Base-by-base conservation (phyloP, 2,797 vertebrate genomes). In the Cheirogaleus major region DNA sequence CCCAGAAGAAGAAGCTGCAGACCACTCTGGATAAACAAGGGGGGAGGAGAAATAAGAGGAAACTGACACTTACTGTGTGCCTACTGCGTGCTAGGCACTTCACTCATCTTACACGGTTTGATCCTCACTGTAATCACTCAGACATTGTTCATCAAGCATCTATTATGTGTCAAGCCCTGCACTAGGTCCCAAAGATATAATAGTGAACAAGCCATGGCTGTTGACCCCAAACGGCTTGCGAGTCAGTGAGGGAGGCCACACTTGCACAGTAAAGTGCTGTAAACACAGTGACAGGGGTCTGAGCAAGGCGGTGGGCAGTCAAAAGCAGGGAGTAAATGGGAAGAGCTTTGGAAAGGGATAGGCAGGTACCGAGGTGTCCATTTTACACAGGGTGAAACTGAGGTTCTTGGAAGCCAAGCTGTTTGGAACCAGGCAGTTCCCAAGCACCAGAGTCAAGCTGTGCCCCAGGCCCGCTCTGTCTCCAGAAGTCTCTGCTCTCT, bases 401-500 rank as follows among this genome's bases (percentile, higher is more conserved):
- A 89, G 59, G 63, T 15, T 78, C 82, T 25, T 25, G 27, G 27
- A 79, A 76, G 17, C 23, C 8, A 13, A 30, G 73, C 78, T 23
- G 14, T 25, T 18, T 45, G 76, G 25, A 79, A n/a, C 76, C 48
- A 18, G 4, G 9, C 30, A 23, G 4, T 41, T 55, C 8, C 30
- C 35, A 72, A 84, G 45, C 12, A 43, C 25, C 83, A 14, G 30
- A 80, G 65, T 5, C 12, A 78, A 52, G 41, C 50, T 41, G 55
- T 72, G 32, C 85, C 76, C 67, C 81, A 67, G 75, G 65, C 18
- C 91, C 80, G 30, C 13, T 69, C 45, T 35, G 12, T 55, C 35
- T 50, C 59, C 65, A 78, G 72, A 63, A 73, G 89, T 67, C 75
- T 82, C 93, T 63, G n/a, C 65, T 59, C n/a, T 57, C 38, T 91